Evolutionary conservation across 2,797 vertebrate species (phyloP), one percentile per base, ranked within the genome.

Genomic region (Nannoperca obscura): DNA sequence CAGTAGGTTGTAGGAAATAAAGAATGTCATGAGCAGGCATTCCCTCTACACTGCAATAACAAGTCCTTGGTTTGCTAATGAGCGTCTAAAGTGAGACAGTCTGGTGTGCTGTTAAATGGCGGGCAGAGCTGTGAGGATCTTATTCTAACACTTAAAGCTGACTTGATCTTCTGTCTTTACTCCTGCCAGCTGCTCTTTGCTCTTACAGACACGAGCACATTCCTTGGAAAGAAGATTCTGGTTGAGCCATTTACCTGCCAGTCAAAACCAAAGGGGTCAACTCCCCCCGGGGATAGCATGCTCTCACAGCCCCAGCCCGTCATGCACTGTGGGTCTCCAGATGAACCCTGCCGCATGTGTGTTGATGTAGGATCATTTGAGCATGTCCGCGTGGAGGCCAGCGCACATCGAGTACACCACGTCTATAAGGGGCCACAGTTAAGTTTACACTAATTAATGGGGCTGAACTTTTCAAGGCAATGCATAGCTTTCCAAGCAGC

Each of bases 121-220:
- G 82, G 76, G 11, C 81, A 93, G 85, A 76, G 83, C 90, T 89
- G 86, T 89, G 60, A 44, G 91, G 93, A 94, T 96, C 95, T 95
- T 94, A 73, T 95, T 95, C 95, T 95, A 95, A 95, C 94, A 83
- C 94, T 81, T 76, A 85, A 90, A 84, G 95, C 94, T 65, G 91
- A 90, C 88, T 89, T 91, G 94, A 95, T 96, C 95, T 89, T 81
- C 93, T 90, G 81, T 93, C 93, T 93, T 84, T 88, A 62, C 54
- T 88, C 83, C 91, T 88, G 93, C 94, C 95, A 93, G 94, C 95
- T 95, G 95, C 95, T 95, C 92, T 89, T 91, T 88, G 93, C 95
- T 94, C 92, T 92, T 94, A 94, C 94, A 92, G 96, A 95, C 92
- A 94, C 86, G 80, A 95, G 94, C 94, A 87, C 94, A 95, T 96